phyloP scores from a whole-genome alignment of 2,113 vertebrate genomes.

The Leptobrachium ailaonicum region DNA sequence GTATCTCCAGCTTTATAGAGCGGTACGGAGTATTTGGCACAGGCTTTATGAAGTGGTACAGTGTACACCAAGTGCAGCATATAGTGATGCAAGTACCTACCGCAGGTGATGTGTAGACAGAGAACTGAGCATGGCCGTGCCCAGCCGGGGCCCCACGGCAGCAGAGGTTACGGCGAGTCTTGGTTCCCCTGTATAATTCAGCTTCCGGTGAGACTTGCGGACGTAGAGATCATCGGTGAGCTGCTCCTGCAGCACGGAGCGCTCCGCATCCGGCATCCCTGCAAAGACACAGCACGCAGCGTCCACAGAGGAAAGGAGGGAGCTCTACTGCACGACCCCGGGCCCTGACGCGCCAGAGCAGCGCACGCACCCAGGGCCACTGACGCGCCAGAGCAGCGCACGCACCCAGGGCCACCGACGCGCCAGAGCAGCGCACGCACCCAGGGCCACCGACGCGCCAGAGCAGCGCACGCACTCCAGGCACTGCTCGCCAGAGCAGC shows the following conservation, averaged over 20 bases:
- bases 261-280: constrained; percentile 74
- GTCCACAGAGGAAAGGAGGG: too few relatives aligned
- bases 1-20: background rate
- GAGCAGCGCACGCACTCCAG: background rate
- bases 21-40: background rate
- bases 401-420: too few relatives aligned
- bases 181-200: constrained; percentile 85
- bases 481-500: too few relatives aligned
- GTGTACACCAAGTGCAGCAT: too few relatives aligned
- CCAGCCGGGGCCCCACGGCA: constrained; percentile 72
- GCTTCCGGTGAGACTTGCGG: constrained; percentile 66
- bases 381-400: too few relatives aligned
- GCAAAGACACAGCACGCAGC: background rate
- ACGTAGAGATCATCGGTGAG: constrained; percentile 76
- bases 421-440: too few relatives aligned
- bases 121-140: constrained; percentile 71
- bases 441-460: too few relatives aligned
- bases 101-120: constrained; percentile 80
- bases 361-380: too few relatives aligned
- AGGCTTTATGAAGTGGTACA: constrained; percentile 60
- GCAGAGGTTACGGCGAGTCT: constrained; percentile 75
- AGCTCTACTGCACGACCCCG: too few relatives aligned
- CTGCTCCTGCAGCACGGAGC: constrained; percentile 74
- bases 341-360: too few relatives aligned
- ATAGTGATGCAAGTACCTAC: constrained; percentile 49